phyloP scores from a whole-genome alignment of 2,113 vertebrate genomes.

The Corydoras sp. region DNA sequence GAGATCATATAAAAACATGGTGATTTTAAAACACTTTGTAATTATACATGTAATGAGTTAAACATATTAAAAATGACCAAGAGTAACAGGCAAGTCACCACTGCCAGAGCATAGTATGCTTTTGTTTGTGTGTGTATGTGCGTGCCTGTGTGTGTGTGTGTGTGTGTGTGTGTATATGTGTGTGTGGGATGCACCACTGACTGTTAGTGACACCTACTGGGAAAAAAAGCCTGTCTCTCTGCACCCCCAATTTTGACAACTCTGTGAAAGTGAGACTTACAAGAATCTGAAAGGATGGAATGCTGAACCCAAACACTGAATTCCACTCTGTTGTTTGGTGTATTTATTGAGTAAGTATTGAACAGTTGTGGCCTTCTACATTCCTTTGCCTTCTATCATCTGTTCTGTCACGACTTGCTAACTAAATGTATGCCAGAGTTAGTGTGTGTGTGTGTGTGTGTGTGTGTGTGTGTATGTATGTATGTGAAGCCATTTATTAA shows the following conservation, averaged over 20 bases:
- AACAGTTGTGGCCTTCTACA: conserved; percentile 22
- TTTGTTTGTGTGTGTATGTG: conserved; percentile 11
- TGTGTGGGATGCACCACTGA: conserved; percentile 41
- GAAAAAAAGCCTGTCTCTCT: conserved; percentile 39
- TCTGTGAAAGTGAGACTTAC: neutral
- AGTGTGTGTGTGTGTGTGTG: conserved; percentile 5
- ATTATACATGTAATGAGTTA: neutral
- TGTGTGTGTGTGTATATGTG: conserved; percentile 20
- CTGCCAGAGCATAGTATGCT: neutral
- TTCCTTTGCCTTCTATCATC: conserved; percentile 24
- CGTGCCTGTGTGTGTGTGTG: neutral
- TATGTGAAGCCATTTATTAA: conserved; percentile 1
- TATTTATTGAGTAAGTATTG: conserved; percentile 17
- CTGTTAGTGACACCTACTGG: conserved; percentile 53
- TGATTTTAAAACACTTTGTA: neutral
- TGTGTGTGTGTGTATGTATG: neutral
- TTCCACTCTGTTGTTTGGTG: conserved; percentile 25
- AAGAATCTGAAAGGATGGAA: neutral
- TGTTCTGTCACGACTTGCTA: conserved; percentile 26
- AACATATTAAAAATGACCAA: neutral
- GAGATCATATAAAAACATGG: neutral
- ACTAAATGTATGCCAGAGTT: neutral
- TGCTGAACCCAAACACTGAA: conserved; percentile 20
- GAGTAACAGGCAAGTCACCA: neutral
- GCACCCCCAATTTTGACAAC: conserved; percentile 13